Base-by-base conservation (phyloP, 1,140 invertebrate species). In the Drosophila eugracilis region DNA sequence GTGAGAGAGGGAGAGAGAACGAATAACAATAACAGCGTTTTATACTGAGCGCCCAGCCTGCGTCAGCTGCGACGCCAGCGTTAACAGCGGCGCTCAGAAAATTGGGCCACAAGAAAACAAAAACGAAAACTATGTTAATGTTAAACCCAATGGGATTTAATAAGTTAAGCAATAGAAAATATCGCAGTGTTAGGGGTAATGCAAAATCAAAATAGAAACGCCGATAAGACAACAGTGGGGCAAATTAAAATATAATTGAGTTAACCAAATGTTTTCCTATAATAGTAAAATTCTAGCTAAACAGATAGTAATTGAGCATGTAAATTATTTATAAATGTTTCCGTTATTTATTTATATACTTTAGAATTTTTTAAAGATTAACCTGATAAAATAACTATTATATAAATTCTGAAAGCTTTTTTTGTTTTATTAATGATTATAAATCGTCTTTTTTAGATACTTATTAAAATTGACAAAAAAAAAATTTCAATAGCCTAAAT, bases 31-130 rank as follows among this genome's bases (percentile, higher is more conserved):
- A 22, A 24, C 32, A 59, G 41, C 15, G 30, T 22, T 12, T 15
- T 19, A 9, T 78, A 39, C 83, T 86, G 81, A 58, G 77, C 81
- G 63, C 81, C 83, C 77, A 88, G 69, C 69, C 67, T 41, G 24
- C 45, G 50, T 28, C 30, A 21, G 10, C 60, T 10, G 54, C 60
- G 55, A 17, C 30, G 41, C 60, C 22, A 9, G 41, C 41, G 24
- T 67, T 81, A 81, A 81, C 73, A 81, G 45, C 39, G 39, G 12
- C 28, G 44, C 24, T 28, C 24, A 9, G 14, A 28, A 75, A 67
- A 63, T 81, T 81, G 65, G 65, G 50, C 55, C 36, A 55, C 54
- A 55, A 59, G 45, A 24, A 45, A 26, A 3, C 19, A 21, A 10
- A n/a, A 54, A 49, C 24, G 9, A 45, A 28, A 15, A 53, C 14